Evolutionary conservation across 2,113 vertebrate species (phyloP).

Genomic region (Odocoileus hemionus): DNA sequence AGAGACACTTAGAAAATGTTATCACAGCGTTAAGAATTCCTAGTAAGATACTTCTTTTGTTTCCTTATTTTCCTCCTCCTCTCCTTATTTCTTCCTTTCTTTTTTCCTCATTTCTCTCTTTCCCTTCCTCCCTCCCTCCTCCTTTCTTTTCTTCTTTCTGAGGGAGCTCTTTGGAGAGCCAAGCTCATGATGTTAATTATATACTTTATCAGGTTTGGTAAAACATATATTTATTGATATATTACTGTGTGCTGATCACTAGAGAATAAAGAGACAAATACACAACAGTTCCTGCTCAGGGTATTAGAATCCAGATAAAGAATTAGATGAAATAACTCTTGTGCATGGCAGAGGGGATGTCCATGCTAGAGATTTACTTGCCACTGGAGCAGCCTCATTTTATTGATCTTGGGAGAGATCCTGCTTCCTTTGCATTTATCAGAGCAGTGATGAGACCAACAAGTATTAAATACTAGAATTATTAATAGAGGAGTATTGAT

Average conservation of each 20-base stretch:
- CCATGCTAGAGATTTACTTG: background rate
- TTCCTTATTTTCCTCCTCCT: background rate
- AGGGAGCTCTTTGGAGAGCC: background rate
- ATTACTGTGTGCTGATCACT: background rate
- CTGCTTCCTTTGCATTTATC: background rate
- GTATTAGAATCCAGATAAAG: background rate
- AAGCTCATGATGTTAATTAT: background rate
- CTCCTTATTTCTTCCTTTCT: background rate
- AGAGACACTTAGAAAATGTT: background rate
- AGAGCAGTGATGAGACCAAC: background rate
- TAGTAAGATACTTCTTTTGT: background rate
- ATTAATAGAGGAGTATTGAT: background rate
- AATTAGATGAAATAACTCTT: background rate
- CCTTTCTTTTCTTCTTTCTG: background rate
- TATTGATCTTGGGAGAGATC: background rate
- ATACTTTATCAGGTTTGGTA: background rate
- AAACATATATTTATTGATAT: background rate
- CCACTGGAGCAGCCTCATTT: background rate
- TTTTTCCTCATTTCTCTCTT: background rate
- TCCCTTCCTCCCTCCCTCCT: background rate
- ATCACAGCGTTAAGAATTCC: background rate
- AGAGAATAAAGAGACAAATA: background rate
- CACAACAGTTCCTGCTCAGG: background rate
- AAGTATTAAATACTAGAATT: background rate
- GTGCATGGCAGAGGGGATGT: background rate